These are phyloP conservation scores for Seriola dumerili DNA, from an alignment of 2,113 vertebrate species.

Conservation along the genomic window DNA sequence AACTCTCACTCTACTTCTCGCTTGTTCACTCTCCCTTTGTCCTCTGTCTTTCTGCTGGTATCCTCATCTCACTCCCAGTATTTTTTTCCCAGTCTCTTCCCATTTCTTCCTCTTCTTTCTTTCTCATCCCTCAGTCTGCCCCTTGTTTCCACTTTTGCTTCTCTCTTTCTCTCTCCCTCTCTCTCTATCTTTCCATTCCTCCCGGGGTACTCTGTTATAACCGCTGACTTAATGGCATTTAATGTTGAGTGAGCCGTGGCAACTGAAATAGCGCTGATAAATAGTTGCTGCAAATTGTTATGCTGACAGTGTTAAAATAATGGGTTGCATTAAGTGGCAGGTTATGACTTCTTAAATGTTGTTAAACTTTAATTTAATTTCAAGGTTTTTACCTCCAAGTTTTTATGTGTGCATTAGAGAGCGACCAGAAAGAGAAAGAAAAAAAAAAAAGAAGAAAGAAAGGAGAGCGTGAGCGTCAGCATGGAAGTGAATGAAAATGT, in stretches of 20 bases:
- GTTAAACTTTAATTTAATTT: conserved; percentile 53
- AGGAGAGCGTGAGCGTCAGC: conserved; percentile 1
- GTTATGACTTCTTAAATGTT: conserved; percentile 52
- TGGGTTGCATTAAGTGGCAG: conserved; percentile 44
- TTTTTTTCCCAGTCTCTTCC: not conserved
- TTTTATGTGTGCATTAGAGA: conserved; percentile 21
- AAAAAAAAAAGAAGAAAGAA: conserved; percentile 1
- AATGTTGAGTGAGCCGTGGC: conserved; percentile 25
- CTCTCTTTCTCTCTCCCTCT: fast-evolving
- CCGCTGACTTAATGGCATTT: conserved; percentile 56
- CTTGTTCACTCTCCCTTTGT: not conserved
- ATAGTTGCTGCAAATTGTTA: conserved; percentile 46
- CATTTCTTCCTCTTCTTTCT: conserved; percentile 3
- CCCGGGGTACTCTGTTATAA: not conserved
- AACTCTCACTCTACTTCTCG: not conserved
- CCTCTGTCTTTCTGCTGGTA: conserved; percentile 3
- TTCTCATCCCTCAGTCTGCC: conserved; percentile 1
- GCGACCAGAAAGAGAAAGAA: not conserved
- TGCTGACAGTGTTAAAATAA: conserved; percentile 52
- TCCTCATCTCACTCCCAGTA: conserved; percentile 15
- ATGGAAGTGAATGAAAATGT: conserved; percentile 39
- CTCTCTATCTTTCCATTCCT: not conserved
- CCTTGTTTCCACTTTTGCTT: not conserved
- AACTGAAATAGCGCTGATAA: conserved; percentile 42
- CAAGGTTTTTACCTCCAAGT: conserved; percentile 38